A percentile compares a stretch with the other conserved stretches of the same genome.
These are phyloP conservation scores for Agrotis exclamationis DNA, from an alignment of 2,888 invertebrate species.

Conservation along the genomic window DNA sequence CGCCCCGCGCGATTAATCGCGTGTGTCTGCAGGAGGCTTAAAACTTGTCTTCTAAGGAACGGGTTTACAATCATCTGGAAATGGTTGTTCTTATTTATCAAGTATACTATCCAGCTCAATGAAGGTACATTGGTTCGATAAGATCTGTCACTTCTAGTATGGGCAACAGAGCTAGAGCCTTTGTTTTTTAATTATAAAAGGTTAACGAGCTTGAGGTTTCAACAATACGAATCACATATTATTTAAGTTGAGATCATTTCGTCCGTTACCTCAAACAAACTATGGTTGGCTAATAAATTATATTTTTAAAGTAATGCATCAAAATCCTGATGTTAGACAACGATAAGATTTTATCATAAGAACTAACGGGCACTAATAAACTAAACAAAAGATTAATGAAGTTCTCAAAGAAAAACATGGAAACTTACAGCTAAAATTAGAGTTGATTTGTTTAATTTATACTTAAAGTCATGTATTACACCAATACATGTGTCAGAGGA, in stretches of 20 bases:
- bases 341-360: conserved; percentile 21
- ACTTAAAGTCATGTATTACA: conserved; percentile 16
- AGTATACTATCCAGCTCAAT: neutral
- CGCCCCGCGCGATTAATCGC: too few relatives aligned
- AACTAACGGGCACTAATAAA: conserved; percentile 39
- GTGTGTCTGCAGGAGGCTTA: too few relatives aligned
- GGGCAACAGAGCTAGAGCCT: too few relatives aligned
- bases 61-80: neutral
- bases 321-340: conserved; percentile 6
- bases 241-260: too few relatives aligned
- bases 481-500: conserved; percentile 31
- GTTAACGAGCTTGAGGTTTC: neutral
- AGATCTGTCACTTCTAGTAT: too few relatives aligned
- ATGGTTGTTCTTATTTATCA: neutral
- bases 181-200: neutral
- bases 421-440: conserved; percentile 1
- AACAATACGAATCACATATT: neutral
- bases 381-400: conserved; percentile 24
- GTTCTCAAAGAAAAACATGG: conserved; percentile 22
- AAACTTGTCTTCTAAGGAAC: neutral
- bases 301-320: conserved; percentile 15
- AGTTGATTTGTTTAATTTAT: conserved; percentile 20
- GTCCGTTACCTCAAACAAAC: neutral
- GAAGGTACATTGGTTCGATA: neutral
- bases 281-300: neutral